Evolutionary conservation across 2,888 invertebrate genomes (phyloP), one percentile per base, ranked within the genome.

Genomic region (Plebejus argus): DNA sequence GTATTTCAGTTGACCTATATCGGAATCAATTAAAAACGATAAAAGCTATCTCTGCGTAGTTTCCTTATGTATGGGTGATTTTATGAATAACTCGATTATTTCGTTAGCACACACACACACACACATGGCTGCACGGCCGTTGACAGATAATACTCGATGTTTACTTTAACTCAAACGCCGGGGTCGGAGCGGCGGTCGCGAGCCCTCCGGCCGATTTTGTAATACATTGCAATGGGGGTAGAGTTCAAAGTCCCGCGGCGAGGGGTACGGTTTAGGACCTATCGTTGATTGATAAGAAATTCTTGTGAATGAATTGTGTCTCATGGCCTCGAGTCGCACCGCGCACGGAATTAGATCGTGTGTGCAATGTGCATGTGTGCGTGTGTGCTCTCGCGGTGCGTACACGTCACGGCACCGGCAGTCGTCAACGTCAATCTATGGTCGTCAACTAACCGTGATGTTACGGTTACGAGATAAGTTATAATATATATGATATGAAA

Each of bases 111-210:
- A 86, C 83, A 86, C 85, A 87, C 87, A 86, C 85, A 87, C 87
- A 81, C 86, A 85, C 83, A 87, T 86, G 86, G 84, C 86, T 90
- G 91, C 89, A 91, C 91, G 92, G 89, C 90, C 92, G 93, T 92
- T 92, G 91, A 91, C 92, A 92, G 93, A 94, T 94, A 93, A 92
- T 93, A 91, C 91, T 91, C 90, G 84, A 89, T 94, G 93, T 94
- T 94, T 93, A 93, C 92, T 92, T 93, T 66, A 93, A 93, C 93
- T 89, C 91, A 89, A 91, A 89, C 90, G 91, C 85, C 89, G 91
- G 91, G 90, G 91, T 91, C 91, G 91, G 84, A 84, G 85, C 86
- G 86, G 84, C 86, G 86, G 84, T 84, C 81, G 82, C 82, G 80
- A 81, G 79, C 81, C 77, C 79, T 80, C 78, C 85, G 82, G 78